Conservation (phyloP, 2,113 vertebrate species). For the Mystacornis crossleyi region DNA sequence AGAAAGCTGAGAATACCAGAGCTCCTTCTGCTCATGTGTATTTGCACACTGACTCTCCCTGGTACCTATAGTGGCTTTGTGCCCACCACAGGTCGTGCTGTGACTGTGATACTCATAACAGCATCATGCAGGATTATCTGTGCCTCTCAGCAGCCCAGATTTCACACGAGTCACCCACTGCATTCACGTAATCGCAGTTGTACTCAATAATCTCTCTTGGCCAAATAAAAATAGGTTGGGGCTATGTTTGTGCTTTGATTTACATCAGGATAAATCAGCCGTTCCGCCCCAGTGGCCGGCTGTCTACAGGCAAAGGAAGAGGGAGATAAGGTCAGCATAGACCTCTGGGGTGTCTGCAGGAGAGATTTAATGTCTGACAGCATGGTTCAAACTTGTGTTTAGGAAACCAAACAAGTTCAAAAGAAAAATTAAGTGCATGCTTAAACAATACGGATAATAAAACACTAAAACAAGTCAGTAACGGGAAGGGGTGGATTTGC, state of each 20-base stretch:
- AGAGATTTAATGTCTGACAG: constrained; percentile 35
- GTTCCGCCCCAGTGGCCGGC: not conserved
- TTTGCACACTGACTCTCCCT: not conserved
- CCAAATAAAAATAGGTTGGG: not conserved
- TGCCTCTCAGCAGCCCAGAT: not conserved
- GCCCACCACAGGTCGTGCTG: not conserved
- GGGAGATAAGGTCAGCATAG: constrained; percentile 19
- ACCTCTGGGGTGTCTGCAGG: not conserved
- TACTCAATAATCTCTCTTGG: not conserved
- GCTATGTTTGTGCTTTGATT: constrained; percentile 18
- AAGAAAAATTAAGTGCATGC: not conserved
- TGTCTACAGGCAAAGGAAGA: not conserved
- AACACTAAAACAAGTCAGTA: not conserved
- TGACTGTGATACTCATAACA: not conserved
- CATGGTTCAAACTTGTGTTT: not conserved
- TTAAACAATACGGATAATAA: not conserved
- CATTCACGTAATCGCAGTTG: not conserved
- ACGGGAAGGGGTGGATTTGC: not conserved
- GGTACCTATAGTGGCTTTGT: not conserved
- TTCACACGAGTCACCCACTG: not conserved
- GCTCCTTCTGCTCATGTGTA: not conserved
- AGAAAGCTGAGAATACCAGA: not conserved
- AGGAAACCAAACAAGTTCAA: not conserved
- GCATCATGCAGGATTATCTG: not conserved
- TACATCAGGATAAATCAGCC: constrained; percentile 12